These are phyloP conservation scores for Petroica traversi DNA, from an alignment of 2,113 vertebrate genomes.

Conservation along the genomic window DNA sequence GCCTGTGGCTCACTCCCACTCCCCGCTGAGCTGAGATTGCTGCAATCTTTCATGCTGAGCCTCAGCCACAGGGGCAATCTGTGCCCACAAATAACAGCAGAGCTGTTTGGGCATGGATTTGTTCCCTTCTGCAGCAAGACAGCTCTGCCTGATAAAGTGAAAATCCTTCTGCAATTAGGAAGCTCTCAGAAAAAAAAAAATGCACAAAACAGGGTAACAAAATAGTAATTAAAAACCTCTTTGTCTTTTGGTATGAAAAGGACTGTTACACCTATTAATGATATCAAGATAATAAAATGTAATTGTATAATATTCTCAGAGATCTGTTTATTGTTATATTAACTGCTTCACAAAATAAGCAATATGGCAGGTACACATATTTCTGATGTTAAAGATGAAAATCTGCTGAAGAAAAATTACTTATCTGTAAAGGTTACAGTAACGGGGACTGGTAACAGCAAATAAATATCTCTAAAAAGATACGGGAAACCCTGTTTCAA, in stretches of 20 bases:
- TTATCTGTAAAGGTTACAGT: background rate
- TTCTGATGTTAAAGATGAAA: background rate
- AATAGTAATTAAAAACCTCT: background rate
- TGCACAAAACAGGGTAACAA: background rate
- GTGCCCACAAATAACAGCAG: background rate
- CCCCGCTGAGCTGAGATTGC: background rate
- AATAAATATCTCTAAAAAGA: background rate
- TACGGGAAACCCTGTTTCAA: background rate
- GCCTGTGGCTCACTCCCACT: background rate
- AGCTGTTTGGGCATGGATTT: background rate
- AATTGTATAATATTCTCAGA: background rate
- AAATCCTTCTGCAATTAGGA: background rate
- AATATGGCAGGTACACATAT: background rate
- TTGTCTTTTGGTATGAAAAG: background rate
- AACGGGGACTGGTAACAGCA: background rate
- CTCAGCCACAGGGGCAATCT: background rate
- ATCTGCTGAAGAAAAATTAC: background rate
- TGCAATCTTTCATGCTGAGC: background rate
- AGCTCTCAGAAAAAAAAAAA: background rate
- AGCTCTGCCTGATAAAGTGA: accelerated
- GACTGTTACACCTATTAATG: background rate
- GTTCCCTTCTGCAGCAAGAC: background rate
- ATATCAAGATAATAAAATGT: background rate
- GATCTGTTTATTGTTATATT: background rate
- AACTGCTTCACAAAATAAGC: background rate